Base-by-base conservation (phyloP, 92 coral and sea anemone species). In the Bergia puertoricense region DNA sequence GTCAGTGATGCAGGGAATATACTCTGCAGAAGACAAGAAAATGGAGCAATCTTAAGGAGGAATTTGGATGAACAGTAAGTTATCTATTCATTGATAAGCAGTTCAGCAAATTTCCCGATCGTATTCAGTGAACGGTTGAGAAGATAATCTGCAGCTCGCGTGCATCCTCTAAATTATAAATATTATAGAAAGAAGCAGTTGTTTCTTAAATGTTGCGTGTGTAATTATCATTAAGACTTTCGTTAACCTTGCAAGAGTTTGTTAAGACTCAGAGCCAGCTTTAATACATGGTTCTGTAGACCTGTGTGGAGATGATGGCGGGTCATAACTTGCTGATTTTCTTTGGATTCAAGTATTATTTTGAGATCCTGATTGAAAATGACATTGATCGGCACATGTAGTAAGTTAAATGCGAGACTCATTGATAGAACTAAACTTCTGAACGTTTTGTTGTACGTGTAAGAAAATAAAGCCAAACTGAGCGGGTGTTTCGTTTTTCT, bases 1-100 rank as follows among this genome's bases (percentile, higher is more conserved):
- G 87, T 84, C 87, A 84, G 42, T 84, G 87, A 84, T 66, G 78
- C 87, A 84, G 78, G 68, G 67, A 48, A 69, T 13, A 51, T 71
- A 69, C 23, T 45, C 65, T 84, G 36, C 59, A 45, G 43, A 84
- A 44, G 65, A 84, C 8, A 36, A 67, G 87, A 2, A 84, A 71
- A 48, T 45, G 65, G 62, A 71, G 18, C 54, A 84, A 8, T 45
- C 44, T 68, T 5, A 72, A 36, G 18, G 77, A 44, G 30, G 3
- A 71, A 71, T 71, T 69, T 48, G 44, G n/a, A 84, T 45, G 68
- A 18, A 23, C 8, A 66, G 78, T 66, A 84, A 57, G 41, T 68
- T 5, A 69, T 30, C 18, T 69, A 48, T 68, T 36, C 23, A n/a
- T 22, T 43, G 86, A 22, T 65, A 69, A 83, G 44, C 46, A 6